Evolutionary conservation across 2,113 vertebrate genomes (phyloP), one percentile per base, ranked within the genome.

Genomic region (Equus przewalskii): DNA sequence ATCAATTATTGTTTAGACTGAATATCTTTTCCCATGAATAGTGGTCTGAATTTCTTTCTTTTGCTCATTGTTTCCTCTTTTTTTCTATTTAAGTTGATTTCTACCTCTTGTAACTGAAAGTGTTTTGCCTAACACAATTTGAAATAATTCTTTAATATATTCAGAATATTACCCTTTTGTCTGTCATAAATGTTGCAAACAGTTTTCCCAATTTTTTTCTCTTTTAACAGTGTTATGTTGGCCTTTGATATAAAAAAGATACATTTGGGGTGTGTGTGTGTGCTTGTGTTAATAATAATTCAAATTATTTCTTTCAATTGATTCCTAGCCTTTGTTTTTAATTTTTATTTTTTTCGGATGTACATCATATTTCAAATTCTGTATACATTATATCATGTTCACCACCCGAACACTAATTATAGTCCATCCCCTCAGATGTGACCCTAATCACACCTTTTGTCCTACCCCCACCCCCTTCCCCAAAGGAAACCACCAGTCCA

Each of bases 281-380:
- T 88, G 14, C 60, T 21, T 70, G 6, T 83, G 46, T 56, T 81
- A 76, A 28, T 60, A 85, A 85, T 69, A 49, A 69, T 88, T 83
- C 26, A 91, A 83, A 87, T 80, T 22, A 82, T 75, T 82, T 90
- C 3, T 81, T 92, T 93, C n/a, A 56, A 33, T 44, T 91, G 26
- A 88, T 44, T n/a, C 15, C 67, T 69, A 6, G 33, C n/a, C 21
- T 92, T 94, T 41, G 3, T 41, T 41, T 41, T 41, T 3, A 41
- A 41, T 41, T 41, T 41, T 41, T 41, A 41, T 41, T 41, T 41
- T 41, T 41, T 41, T 41, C 36, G 36, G 36, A 41, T 41, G 36
- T 41, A 41, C 36, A 41, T 41, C 36, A 41, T 41, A 41, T 41
- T 41, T 41, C 36, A 41, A 41, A 41, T 41, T 41, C 36, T 41